phyloP scores from a whole-genome alignment of 2,113 vertebrate species.

The Saguinus midas region DNA sequence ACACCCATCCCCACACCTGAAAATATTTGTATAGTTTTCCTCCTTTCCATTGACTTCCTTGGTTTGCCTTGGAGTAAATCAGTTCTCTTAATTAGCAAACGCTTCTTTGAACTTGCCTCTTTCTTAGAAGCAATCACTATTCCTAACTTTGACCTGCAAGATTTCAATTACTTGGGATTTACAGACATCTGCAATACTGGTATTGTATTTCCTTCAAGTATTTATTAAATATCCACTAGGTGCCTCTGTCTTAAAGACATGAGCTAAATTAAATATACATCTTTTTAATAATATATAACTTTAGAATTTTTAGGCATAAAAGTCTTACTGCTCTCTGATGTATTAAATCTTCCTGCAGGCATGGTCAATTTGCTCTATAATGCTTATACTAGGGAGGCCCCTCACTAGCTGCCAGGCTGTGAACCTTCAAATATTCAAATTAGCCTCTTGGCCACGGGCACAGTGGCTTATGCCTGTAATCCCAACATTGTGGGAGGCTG shows the following conservation, averaged over 20 bases:
- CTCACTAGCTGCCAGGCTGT: background rate
- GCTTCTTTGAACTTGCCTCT: background rate
- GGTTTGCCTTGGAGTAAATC: background rate
- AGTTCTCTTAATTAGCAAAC: background rate
- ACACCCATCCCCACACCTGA: background rate
- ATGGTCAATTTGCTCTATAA: background rate
- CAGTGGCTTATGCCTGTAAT: too few relatives aligned
- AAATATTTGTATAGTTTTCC: background rate
- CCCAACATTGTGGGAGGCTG: too few relatives aligned
- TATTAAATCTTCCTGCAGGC: background rate
- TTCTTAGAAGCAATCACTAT: background rate
- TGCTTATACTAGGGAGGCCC: background rate
- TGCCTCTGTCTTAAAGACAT: background rate
- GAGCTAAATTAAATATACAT: background rate
- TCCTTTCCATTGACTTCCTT: background rate
- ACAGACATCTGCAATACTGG: background rate
- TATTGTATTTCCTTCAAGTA: background rate
- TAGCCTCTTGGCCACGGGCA: background rate
- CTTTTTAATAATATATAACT: background rate
- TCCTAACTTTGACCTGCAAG: background rate
- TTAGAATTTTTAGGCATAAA: background rate
- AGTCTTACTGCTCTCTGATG: background rate
- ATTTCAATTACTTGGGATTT: constrained; percentile 3
- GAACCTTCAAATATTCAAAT: background rate
- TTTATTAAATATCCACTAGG: background rate